Conservation (phyloP, 2,797 vertebrate species). For the Sebastolobus alascanus region DNA sequence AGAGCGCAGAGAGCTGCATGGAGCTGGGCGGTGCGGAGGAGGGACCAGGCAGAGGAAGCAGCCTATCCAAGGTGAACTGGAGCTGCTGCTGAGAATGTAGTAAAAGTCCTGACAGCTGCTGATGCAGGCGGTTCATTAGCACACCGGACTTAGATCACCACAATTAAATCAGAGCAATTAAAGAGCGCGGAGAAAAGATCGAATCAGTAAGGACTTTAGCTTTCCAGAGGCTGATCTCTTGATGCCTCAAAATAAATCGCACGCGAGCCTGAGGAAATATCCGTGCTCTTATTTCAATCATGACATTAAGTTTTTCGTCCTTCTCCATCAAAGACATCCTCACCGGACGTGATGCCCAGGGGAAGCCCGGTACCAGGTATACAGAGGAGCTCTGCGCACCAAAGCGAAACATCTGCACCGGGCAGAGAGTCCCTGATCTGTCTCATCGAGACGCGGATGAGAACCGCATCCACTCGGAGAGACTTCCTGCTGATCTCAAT, state of each 20-base stretch:
- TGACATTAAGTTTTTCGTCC: slow-evolving; percentile 82
- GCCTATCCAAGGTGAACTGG: slow-evolving; percentile 64
- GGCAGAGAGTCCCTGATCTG: neutral
- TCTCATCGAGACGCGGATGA: slow-evolving; percentile 18
- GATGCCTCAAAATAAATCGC: slow-evolving; percentile 55
- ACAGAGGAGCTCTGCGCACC: slow-evolving; percentile 24
- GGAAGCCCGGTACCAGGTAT: neutral
- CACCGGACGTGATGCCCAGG: slow-evolving; percentile 62
- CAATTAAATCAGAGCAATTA: slow-evolving; percentile 67
- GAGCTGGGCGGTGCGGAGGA: slow-evolving; percentile 71
- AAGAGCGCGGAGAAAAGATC: neutral
- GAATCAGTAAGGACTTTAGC: neutral
- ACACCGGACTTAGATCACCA: slow-evolving; percentile 45
- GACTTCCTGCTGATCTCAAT: slow-evolving; percentile 31
- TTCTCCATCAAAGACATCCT: slow-evolving; percentile 88
- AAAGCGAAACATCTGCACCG: slow-evolving; percentile 7
- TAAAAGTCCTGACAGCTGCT: slow-evolving; percentile 68
- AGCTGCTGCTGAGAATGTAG: slow-evolving; percentile 54
- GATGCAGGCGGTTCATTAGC: slow-evolving; percentile 66
- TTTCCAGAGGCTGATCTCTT: slow-evolving; percentile 30
- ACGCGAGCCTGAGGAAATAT: slow-evolving; percentile 7
- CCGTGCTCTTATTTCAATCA: slow-evolving; percentile 59
- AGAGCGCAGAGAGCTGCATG: slow-evolving; percentile 11
- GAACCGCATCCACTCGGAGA: slow-evolving; percentile 32
- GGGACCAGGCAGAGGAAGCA: slow-evolving; percentile 65